Evolutionary conservation across 2,113 vertebrate species (phyloP), one percentile per base, ranked within the genome.

Genomic region (Holacanthus passer): DNA sequence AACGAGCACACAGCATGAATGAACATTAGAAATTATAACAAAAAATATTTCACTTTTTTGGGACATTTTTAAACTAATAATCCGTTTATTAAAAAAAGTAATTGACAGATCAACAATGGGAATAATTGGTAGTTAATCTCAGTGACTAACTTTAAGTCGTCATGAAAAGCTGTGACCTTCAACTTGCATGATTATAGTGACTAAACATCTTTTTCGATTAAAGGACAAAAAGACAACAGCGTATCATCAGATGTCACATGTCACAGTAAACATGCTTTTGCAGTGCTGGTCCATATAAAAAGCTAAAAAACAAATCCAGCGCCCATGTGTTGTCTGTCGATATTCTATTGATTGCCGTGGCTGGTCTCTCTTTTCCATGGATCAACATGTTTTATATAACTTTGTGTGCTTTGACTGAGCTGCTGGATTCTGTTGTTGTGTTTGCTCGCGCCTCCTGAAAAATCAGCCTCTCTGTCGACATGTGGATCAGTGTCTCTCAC

Each of bases 381-480:
- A 90, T 89, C 90, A 87, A 87, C 87, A 81, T 73, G 47, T 78
- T 91, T 93, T 91, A 93, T 84, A 41, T 85, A 94, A 91, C 90
- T 53, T 53, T 50, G 82, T 69, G 55, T 55, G 64, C 59, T 88
- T 68, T 70, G 81, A 66, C 52, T 56, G 47, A 37, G n/a, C 68
- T 63, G 73, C 55, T 77, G 56, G 37, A 65, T 74, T 80, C 73
- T 82, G 69, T 84, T 82, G 27, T 69, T 73, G 68, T 70, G 37
- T 82, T 72, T 70, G 27, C 70, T 74, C 31, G 3, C 53, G 60
- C 45, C 52, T 32, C 72, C 45, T 74, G 75, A n/a, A 79, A 77
- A 78, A 60, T 73, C 27, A 35, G 17, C 66, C 68, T 83, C 53
- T 79, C 58, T 41, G 67, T 70, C 78, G 50, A 53, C 66, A 73